Conservation (phyloP, 53 echinoderm and acorn worm genomes). For the Arbacia lixula region DNA sequence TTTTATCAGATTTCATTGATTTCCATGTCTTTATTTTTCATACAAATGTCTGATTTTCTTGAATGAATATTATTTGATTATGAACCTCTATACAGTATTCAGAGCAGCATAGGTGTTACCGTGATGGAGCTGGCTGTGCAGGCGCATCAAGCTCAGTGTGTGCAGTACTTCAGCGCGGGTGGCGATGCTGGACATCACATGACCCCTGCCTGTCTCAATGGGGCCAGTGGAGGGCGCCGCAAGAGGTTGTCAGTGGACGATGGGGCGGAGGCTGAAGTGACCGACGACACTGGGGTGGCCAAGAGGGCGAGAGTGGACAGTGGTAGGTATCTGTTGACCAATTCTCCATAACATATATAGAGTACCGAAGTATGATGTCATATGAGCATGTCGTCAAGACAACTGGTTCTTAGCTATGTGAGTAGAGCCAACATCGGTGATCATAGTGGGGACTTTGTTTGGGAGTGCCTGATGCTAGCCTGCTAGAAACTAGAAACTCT, state of each 20-base stretch:
- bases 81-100: constrained; percentile 14
- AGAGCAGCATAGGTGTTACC: not conserved
- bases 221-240: not conserved
- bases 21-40: no score
- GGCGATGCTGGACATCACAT: constrained; percentile 4
- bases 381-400: no score
- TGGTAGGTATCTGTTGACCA: constrained; percentile 43
- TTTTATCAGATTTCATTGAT: no score
- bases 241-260: constrained; percentile 15
- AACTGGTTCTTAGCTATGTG: no score
- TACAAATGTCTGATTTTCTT: no score
- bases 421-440: no score
- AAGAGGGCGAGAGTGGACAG: constrained; percentile 32
- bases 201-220: not conserved
- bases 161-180: constrained; percentile 42
- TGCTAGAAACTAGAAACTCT: no score
- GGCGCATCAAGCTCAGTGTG: constrained; percentile 18
- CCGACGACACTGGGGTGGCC: not conserved
- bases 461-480: no score
- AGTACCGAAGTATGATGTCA: no score
- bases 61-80: no score
- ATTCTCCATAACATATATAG: no score
- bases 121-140: constrained; percentile 24
- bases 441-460: no score
- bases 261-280: not conserved